These are phyloP conservation scores for Nymphalis c-album DNA, from an alignment of 2,888 invertebrate genomes.

Conservation along the genomic window DNA sequence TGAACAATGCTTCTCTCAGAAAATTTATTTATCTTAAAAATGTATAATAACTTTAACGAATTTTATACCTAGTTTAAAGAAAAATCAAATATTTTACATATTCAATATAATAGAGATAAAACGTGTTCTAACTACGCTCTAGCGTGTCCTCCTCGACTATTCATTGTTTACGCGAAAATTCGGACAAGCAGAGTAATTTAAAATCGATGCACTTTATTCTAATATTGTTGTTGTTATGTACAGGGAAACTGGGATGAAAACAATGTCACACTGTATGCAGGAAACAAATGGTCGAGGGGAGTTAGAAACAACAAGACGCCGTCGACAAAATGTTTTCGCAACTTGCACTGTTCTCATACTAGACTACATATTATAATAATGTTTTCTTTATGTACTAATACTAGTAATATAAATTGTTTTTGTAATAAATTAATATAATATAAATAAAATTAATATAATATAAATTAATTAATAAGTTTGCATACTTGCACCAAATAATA, in stretches of 20 bases:
- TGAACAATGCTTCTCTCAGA: conserved; percentile 19
- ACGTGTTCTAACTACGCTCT: too few relatives aligned
- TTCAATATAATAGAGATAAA: background rate
- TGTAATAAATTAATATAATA: too few relatives aligned
- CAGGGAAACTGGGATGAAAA: conserved; percentile 43
- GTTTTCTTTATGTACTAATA: conserved; percentile 38
- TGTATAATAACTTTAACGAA: background rate
- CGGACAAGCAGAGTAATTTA: conserved; percentile 5
- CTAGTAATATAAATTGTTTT: conserved; percentile 26
- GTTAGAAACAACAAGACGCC: conserved; percentile 56
- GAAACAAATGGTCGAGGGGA: conserved; percentile 42
- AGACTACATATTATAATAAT: conserved; percentile 44
- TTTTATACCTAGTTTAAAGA: background rate
- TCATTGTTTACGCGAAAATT: conserved; percentile 7
- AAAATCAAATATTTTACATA: background rate
- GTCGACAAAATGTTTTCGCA: conserved; percentile 50
- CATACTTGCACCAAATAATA: background rate
- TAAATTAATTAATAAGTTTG: background rate
- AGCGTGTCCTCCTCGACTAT: background rate
- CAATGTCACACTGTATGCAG: conserved; percentile 55
- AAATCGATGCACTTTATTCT: conserved; percentile 29
- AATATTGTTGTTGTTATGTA: conserved; percentile 28
- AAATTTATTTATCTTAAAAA: background rate
- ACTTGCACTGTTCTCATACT: conserved; percentile 49
- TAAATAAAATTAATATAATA: too few relatives aligned